phyloP scores from a whole-genome alignment of 1,140 invertebrate genomes.

The Elymnias hypermnestra region DNA sequence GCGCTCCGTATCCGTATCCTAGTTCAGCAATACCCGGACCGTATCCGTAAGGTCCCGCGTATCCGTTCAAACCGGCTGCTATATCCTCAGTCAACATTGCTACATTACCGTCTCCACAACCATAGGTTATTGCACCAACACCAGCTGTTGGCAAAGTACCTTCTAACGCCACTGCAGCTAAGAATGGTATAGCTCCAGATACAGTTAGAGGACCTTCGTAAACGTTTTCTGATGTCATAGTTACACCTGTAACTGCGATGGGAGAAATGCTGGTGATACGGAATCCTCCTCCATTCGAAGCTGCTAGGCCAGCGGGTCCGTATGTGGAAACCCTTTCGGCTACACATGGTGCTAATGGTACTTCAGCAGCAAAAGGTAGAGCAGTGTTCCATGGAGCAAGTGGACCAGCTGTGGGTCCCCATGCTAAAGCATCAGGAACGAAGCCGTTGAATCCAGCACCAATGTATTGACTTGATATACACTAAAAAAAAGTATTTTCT shows the following conservation, averaged over 20 bases:
- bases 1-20: neutral
- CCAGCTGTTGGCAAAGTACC: constrained; percentile 31
- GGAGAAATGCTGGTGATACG: constrained; percentile 27
- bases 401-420: too few species aligned
- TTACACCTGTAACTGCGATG: constrained; percentile 28
- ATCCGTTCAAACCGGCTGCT: too few species aligned
- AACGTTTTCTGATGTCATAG: constrained; percentile 31
- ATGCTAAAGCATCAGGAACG: too few species aligned
- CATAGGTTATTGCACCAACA: constrained; percentile 23
- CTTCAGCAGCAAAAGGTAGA: too few species aligned
- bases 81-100: constrained; percentile 30
- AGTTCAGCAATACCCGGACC: too few species aligned
- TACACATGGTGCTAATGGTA: too few species aligned
- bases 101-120: constrained; percentile 31
- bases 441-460: too few species aligned
- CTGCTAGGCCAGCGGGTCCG: too few species aligned
- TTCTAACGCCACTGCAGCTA: constrained; percentile 32
- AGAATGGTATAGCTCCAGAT: constrained; percentile 32
- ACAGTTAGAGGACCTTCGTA: constrained; percentile 35
- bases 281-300: constrained; percentile 27
- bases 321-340: too few species aligned
- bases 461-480: too few species aligned
- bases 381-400: too few species aligned
- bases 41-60: neutral
- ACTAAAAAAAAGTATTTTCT: too few species aligned